Evolutionary conservation across 2,888 invertebrate species (phyloP), one percentile per base, ranked within the genome.

Genomic region (Phorcus lineatus): DNA sequence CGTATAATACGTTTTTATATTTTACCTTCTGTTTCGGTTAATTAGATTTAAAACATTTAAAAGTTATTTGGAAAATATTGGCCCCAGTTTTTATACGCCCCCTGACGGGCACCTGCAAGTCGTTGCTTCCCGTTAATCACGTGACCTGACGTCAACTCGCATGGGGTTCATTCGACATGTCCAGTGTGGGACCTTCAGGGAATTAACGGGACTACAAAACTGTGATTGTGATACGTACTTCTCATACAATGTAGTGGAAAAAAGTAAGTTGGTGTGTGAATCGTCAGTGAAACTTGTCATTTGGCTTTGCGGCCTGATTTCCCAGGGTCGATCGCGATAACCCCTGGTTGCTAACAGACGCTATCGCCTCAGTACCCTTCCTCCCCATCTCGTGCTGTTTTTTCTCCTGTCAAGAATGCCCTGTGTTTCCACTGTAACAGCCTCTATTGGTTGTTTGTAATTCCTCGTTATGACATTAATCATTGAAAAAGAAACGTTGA

Each of bases 321-420:
- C 47, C 47, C 47, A 1, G 7, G 13, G 47, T 13, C 11, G 47
- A 47, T 47, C 47, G 47, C 1, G 47, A 47, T 47, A 62, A 28
- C 62, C 36, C 47, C 47, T 47, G 24, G 62, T 62, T 62, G 62
- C 62, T 62, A 62, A 62, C 62, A 62, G 62, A 62, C 62, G 62
- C 62, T 62, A 28, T 28, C 28, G 28, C 62, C 24, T 22, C 24
- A 11, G 47, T 13, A 47, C 47, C 47, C 47, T 4, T 11, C 13
- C 47, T 13, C 47, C 6, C 9, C 47, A 47, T 47, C 47, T 47
- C 11, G 7, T 13, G 13, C 13, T 47, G 47, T 47, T 47, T 47
- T 47, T 47, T 47, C 47, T 47, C 13, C 47, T 11, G 47, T 47
- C 47, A 47, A 47, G 13, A 11, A 47, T 11, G 47, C 47, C 11